phyloP scores from a whole-genome alignment of 2,797 vertebrate species.

The Myotis planiceps region DNA sequence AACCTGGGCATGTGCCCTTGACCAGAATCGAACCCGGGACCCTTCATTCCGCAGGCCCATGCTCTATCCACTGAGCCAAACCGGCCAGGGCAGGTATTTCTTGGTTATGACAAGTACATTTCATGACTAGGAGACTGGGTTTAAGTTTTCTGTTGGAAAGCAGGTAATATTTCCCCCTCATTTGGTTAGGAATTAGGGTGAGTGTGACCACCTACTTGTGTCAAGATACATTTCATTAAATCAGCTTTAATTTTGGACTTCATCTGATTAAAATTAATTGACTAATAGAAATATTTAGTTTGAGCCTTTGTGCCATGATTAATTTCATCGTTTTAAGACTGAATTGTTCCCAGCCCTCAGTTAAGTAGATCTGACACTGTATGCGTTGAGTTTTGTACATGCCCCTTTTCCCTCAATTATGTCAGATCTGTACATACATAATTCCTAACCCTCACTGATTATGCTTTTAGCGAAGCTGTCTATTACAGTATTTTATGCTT shows the following conservation, averaged over 20 bases:
- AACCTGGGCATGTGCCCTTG: too few species aligned
- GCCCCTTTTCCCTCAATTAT: background rate
- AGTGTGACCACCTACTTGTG: background rate
- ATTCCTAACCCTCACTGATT: background rate
- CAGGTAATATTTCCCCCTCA: background rate
- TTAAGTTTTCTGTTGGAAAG: background rate
- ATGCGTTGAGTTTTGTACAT: background rate
- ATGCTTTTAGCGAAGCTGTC: background rate
- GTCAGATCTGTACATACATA: background rate
- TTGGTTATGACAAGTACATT: background rate
- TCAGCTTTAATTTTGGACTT: background rate
- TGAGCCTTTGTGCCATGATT: slow-evolving; percentile 29
- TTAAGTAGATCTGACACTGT: background rate
- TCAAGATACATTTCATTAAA: slow-evolving; percentile 2
- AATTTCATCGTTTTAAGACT: slow-evolving; percentile 10
- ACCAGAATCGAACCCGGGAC: too few species aligned
- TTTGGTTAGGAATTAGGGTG: slow-evolving; percentile 7
- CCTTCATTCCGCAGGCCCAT: too few species aligned
- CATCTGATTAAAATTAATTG: slow-evolving; percentile 25
- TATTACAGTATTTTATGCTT: background rate
- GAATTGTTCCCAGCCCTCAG: background rate
- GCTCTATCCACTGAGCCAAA: too few species aligned
- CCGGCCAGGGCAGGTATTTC: background rate
- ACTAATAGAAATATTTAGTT: background rate
- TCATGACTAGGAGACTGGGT: background rate